phyloP scores from a whole-genome alignment of 2,888 invertebrate genomes.

The Lochmaea crataegi region DNA sequence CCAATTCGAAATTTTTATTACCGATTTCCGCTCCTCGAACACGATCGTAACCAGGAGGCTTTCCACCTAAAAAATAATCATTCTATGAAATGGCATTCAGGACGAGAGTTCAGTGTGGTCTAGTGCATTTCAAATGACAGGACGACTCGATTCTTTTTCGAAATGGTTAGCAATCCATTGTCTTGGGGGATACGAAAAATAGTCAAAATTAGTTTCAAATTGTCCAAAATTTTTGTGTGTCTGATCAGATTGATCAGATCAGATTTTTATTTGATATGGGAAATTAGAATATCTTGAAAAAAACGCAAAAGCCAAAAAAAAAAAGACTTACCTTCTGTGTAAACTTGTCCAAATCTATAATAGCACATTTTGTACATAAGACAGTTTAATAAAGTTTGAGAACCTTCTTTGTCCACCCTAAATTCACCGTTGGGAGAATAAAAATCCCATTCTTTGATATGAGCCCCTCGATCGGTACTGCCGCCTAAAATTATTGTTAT shows the following conservation, averaged over 20 bases:
- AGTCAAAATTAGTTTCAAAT: too few relatives aligned
- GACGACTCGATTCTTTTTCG: too few relatives aligned
- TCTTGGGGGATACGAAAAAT: too few relatives aligned
- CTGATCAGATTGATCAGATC: too few relatives aligned
- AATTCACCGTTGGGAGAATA: slow-evolving; percentile 97
- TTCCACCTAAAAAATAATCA: slow-evolving; percentile 69
- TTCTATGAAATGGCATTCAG: too few relatives aligned
- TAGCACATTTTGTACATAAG: slow-evolving; percentile 99
- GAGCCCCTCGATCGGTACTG: slow-evolving; percentile 92
- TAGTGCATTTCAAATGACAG: too few relatives aligned
- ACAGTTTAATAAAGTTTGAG: slow-evolving; percentile 91
- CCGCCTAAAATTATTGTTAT: slow-evolving; percentile 74
- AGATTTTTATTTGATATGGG: too few relatives aligned
- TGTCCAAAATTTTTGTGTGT: too few relatives aligned
- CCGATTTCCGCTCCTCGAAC: slow-evolving; percentile 98
- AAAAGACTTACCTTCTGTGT: slow-evolving; percentile 85
- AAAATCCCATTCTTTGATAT: slow-evolving; percentile 97
- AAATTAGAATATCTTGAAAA: too few relatives aligned
- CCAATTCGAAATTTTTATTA: slow-evolving; percentile 97
- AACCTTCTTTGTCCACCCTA: slow-evolving; percentile 94
- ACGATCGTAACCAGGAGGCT: slow-evolving; percentile 95
- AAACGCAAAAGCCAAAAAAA: background rate
- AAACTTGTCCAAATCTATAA: slow-evolving; percentile 96
- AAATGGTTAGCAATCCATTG: too few relatives aligned
- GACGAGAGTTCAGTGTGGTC: too few relatives aligned